These are phyloP conservation scores for Globodera ellingtonae DNA, from an alignment of 1,140 invertebrate species.

Conservation along the genomic window DNA sequence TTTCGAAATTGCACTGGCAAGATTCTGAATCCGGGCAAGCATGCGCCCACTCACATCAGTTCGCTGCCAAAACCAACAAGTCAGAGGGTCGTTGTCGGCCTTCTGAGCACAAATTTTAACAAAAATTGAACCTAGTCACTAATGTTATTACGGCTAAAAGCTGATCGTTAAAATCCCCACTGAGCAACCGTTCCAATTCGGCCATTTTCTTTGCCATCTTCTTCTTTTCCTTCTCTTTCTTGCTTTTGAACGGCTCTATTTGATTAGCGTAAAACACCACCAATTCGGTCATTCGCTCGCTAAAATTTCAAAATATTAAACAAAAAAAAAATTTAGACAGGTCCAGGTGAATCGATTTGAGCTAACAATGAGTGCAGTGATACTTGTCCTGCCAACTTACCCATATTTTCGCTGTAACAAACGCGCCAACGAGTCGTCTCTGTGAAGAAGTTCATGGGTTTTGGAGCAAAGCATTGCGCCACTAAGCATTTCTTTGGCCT, in stretches of 20 bases:
- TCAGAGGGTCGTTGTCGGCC: conserved; percentile 19
- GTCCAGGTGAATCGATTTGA: too few species aligned
- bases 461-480: conserved; percentile 27
- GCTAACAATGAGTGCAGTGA: too few species aligned
- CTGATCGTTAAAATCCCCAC: neutral
- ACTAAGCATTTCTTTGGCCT: conserved; percentile 17
- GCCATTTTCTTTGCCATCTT: neutral
- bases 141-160: neutral
- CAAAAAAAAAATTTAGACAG: neutral
- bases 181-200: conserved; percentile 1
- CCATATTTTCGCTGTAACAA: conserved; percentile 26
- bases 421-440: neutral
- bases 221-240: conserved; percentile 4
- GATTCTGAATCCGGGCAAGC: conserved; percentile 40
- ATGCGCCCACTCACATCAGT: conserved; percentile 35
- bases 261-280: conserved; percentile 11
- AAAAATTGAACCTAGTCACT: neutral
- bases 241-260: neutral
- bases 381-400: neutral
- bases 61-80: conserved; percentile 27
- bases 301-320: conserved; percentile 1
- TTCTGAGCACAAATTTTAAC: neutral
- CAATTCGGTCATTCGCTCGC: conserved; percentile 18
- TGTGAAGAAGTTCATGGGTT: conserved; percentile 6
- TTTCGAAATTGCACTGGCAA: conserved; percentile 30